Percentiles rank a stretch among this genome's conserved stretches.
These are phyloP conservation scores for Heliothis virescens DNA, from an alignment of 1,140 invertebrate species.

Conservation along the genomic window DNA sequence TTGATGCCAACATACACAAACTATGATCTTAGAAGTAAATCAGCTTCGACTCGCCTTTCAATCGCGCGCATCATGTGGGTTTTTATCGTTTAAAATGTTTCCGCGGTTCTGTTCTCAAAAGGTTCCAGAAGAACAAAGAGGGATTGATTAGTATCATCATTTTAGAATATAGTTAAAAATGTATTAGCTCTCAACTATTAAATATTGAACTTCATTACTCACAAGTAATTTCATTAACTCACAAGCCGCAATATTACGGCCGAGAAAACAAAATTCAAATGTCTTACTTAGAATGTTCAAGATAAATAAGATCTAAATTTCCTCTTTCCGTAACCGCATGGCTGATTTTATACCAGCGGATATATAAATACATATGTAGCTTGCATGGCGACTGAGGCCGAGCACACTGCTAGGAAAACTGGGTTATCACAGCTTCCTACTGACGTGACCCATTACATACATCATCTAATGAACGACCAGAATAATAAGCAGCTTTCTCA, in stretches of 20 bases:
- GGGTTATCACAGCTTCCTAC: constrained; percentile 57
- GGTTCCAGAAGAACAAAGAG: background rate
- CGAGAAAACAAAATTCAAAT: constrained; percentile 11
- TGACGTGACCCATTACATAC: constrained; percentile 56
- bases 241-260: background rate
- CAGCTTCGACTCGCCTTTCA: too few species aligned
- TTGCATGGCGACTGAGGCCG: constrained; percentile 4
- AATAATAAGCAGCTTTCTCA: constrained; percentile 55
- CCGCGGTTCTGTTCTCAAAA: too few species aligned
- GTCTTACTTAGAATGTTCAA: background rate
- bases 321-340: constrained; percentile 19
- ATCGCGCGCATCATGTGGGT: too few species aligned
- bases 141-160: too few species aligned
- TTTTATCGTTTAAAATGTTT: too few species aligned
- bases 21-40: background rate
- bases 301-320: constrained; percentile 32
- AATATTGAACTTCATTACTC: too few species aligned
- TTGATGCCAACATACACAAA: background rate
- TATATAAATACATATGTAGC: constrained; percentile 28
- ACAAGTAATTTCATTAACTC: background rate
- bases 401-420: constrained; percentile 55
- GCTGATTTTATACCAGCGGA: constrained; percentile 13
- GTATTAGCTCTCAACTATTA: too few species aligned
- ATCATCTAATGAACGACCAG: constrained; percentile 42
- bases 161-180: too few species aligned